Percentiles rank a stretch among this genome's conserved stretches.
These are phyloP conservation scores for Delphinapterus leucas DNA, from an alignment of 2,113 vertebrate species.

Conservation along the genomic window DNA sequence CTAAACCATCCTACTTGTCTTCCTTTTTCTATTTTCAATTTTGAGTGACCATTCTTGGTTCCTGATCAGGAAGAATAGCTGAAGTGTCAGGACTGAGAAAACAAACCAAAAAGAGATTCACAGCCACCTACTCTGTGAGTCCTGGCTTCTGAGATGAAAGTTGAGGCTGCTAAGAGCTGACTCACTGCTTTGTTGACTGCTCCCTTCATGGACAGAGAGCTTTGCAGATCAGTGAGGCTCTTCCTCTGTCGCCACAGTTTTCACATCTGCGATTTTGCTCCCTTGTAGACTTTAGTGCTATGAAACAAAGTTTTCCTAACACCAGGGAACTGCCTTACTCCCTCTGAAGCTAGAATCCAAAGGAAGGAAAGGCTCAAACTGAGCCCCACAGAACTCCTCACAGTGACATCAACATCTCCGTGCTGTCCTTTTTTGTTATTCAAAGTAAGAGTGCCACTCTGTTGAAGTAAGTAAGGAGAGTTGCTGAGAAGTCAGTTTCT, in stretches of 20 bases:
- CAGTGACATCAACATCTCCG: neutral
- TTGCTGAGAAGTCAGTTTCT: neutral
- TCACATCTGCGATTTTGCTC: neutral
- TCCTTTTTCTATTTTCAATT: neutral
- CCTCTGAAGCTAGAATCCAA: constrained; percentile 59
- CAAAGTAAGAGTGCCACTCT: neutral
- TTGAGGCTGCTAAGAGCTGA: neutral
- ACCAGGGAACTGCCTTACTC: constrained; percentile 44
- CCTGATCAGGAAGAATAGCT: neutral
- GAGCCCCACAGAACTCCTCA: neutral
- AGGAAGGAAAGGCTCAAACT: constrained; percentile 18
- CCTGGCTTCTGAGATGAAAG: neutral
- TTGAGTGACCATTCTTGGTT: neutral
- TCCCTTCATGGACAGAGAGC: neutral
- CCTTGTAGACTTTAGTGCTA: constrained; percentile 7
- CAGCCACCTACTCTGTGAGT: neutral
- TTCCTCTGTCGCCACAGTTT: neutral
- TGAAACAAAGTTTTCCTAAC: constrained; percentile 43
- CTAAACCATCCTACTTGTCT: neutral
- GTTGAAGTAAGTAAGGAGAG: neutral
- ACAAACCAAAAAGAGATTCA: neutral
- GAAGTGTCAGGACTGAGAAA: neutral
- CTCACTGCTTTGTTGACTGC: neutral
- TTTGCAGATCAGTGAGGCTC: neutral
- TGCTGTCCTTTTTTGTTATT: neutral